A percentile compares a stretch with the other conserved stretches of the same genome.
Evolutionary conservation across 1,140 invertebrate species (phyloP).

Genomic region (Penaeus vannamei): DNA sequence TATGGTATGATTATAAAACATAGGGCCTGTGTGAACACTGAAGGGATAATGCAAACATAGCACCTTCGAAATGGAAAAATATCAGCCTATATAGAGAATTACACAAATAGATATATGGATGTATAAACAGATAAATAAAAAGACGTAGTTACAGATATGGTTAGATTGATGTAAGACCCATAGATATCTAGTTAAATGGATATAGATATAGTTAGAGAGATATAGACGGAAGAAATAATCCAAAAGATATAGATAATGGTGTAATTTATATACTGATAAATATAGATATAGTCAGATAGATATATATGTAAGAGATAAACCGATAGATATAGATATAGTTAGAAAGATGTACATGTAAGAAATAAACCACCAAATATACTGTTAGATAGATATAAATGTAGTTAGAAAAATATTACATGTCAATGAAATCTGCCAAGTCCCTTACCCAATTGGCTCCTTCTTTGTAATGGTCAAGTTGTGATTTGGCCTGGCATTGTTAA

Average conservation of each 20-base stretch:
- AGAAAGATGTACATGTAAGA: no score
- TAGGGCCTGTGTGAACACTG: no score
- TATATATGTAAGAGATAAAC: no score
- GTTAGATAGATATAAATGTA: no score
- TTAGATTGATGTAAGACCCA: background rate
- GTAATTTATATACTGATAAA: no score
- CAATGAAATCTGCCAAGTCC: no score
- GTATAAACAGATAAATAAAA: background rate
- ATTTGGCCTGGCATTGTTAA: slow-evolving; percentile 87
- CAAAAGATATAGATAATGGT: no score
- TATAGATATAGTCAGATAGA: no score
- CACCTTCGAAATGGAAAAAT: background rate
- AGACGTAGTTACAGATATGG: background rate
- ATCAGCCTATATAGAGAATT: background rate
- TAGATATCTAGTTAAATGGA: background rate
- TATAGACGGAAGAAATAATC: no score
- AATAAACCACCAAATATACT: background rate
- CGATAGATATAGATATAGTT: background rate
- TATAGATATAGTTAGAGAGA: no score
- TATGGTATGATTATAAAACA: no score
- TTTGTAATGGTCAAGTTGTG: slow-evolving; percentile 90
- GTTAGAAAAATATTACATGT: background rate
- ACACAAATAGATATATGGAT: background rate
- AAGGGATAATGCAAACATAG: no score
- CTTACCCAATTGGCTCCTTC: slow-evolving; percentile 88